Evolutionary conservation across 1,140 invertebrate genomes (phyloP).

Genomic region (Anastrepha obliqua): DNA sequence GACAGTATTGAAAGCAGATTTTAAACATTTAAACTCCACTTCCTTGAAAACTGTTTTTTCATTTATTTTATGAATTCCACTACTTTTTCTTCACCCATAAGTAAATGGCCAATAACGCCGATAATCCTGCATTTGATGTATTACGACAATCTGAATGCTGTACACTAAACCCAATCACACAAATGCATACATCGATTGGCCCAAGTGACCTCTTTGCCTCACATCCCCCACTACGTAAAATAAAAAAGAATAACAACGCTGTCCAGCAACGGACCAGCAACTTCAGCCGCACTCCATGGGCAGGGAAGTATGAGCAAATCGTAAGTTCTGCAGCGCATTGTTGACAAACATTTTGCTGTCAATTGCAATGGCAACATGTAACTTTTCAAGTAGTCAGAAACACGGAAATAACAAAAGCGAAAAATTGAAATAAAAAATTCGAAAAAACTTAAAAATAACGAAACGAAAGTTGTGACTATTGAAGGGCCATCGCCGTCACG

Average conservation of each 20-base stretch:
- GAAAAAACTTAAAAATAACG: not conserved
- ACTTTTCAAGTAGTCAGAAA: slow-evolving; percentile 13
- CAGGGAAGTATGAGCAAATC: slow-evolving; percentile 6
- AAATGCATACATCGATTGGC: not conserved
- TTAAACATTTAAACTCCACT: too few species aligned
- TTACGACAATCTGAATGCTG: not conserved
- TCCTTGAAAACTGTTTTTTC: too few species aligned
- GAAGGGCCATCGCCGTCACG: not conserved
- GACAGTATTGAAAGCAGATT: too few species aligned
- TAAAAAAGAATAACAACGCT: not conserved
- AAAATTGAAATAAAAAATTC: not conserved
- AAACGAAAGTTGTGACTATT: slow-evolving; percentile 38
- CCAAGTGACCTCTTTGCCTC: too few species aligned
- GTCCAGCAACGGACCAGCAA: not conserved
- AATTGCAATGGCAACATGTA: slow-evolving; percentile 40
- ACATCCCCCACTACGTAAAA: not conserved
- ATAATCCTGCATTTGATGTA: not conserved
- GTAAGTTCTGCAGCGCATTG: not conserved
- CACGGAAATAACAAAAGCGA: not conserved
- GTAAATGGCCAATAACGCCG: not conserved
- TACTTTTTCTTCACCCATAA: not conserved
- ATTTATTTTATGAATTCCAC: not conserved
- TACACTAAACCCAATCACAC: not conserved
- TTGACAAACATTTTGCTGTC: slow-evolving; percentile 30
- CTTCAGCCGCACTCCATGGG: slow-evolving; percentile 1